Evolutionary conservation across 2,113 vertebrate species (phyloP).

Genomic region (Acrocephalus arundinaceus): DNA sequence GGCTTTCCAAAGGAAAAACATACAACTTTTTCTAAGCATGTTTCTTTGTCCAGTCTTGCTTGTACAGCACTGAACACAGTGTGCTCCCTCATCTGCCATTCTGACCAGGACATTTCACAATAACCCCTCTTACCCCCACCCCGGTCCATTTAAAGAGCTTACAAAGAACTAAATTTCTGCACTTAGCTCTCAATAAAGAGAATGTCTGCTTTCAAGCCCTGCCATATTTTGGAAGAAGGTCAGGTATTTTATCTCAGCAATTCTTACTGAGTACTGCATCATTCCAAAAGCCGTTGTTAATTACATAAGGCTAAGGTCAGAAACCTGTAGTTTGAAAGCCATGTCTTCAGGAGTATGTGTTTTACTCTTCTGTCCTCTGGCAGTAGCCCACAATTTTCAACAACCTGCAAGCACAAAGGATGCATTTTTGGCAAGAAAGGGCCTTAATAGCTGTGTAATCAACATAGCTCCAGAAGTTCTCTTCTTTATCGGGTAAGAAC

Average conservation of each 20-base stretch:
- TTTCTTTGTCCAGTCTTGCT: neutral
- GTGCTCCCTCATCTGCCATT: neutral
- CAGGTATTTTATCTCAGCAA: neutral
- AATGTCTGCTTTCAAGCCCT: neutral
- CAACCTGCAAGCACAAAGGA: conserved; percentile 11
- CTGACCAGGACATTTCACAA: neutral
- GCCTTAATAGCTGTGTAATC: conserved; percentile 41
- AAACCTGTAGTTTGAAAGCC: conserved; percentile 20
- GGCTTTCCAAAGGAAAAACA: neutral
- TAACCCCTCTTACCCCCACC: neutral
- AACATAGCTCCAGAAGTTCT: conserved; percentile 25
- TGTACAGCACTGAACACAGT: neutral
- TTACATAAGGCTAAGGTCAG: conserved; percentile 54
- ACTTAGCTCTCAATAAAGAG: neutral
- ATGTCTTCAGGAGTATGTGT: conserved; percentile 37
- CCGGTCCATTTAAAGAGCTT: neutral
- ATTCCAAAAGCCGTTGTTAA: conserved; percentile 42
- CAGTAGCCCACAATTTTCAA: conserved; percentile 55
- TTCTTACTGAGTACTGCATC: neutral
- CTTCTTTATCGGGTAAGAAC: conserved; percentile 7
- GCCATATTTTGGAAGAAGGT: neutral
- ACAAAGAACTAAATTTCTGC: neutral
- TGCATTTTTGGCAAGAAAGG: neutral
- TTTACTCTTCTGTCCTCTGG: conserved; percentile 54
- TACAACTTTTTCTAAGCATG: neutral